Evolutionary conservation across 2,797 vertebrate genomes (phyloP).

Genomic region (Gobio occitaniae): DNA sequence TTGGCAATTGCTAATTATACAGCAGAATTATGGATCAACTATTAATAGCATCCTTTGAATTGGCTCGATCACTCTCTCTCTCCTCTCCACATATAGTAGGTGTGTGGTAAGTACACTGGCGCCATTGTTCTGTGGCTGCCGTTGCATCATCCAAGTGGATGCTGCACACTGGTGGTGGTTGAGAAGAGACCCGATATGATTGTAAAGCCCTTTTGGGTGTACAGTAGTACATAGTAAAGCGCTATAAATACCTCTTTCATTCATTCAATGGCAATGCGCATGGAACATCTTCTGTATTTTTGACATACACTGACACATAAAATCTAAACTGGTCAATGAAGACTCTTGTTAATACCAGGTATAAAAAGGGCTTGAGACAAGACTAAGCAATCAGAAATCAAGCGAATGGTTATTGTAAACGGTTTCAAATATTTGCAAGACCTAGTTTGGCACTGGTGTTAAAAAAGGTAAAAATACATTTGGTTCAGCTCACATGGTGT

Average conservation of each 20-base stretch:
- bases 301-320: background rate
- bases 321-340: background rate
- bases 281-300: background rate
- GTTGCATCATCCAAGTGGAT: background rate
- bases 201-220: background rate
- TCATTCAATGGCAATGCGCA: background rate
- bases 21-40: background rate
- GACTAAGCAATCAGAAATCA: slow-evolving; percentile 5
- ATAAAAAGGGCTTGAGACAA: background rate
- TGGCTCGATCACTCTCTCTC: background rate
- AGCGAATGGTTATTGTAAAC: background rate
- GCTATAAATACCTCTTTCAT: background rate
- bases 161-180: background rate
- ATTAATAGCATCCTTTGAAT: background rate
- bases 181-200: background rate
- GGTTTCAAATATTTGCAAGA: background rate
- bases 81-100: background rate
- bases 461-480: slow-evolving; percentile 27
- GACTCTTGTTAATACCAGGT: background rate
- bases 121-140: background rate
- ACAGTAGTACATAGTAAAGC: background rate
- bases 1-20: background rate
- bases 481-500: slow-evolving; percentile 26
- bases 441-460: slow-evolving; percentile 9
- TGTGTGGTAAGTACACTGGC: background rate